Evolutionary conservation across 2,888 invertebrate species (phyloP).

Genomic region (Epinotia demarniana): DNA sequence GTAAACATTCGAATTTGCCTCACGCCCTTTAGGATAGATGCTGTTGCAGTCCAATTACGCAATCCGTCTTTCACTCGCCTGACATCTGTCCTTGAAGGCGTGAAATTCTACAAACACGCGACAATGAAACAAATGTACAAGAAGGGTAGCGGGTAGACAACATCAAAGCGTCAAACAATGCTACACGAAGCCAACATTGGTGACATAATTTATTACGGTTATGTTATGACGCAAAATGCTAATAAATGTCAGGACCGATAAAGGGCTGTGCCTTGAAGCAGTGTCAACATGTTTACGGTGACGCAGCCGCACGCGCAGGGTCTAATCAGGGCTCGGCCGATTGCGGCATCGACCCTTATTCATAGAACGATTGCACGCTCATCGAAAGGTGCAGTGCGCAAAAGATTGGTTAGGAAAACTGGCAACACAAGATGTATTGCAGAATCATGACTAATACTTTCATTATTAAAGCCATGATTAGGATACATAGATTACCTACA

Average conservation of each 20-base stretch:
- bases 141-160: constrained; percentile 4
- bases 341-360: constrained; percentile 69
- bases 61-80: background rate
- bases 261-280: constrained; percentile 19
- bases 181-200: constrained; percentile 30
- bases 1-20: background rate
- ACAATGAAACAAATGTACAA: constrained; percentile 3
- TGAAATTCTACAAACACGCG: constrained; percentile 12
- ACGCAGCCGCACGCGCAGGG: constrained; percentile 54
- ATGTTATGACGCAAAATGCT: constrained; percentile 38
- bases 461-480: no score
- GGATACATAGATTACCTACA: no score
- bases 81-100: constrained; percentile 9
- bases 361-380: constrained; percentile 58
- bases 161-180: constrained; percentile 39
- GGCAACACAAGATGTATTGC: constrained; percentile 10
- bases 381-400: constrained; percentile 74
- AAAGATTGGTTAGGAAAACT: constrained; percentile 50
- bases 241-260: constrained; percentile 35
- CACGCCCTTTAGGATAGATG: background rate
- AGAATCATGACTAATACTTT: constrained; percentile 7
- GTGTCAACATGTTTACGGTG: constrained; percentile 45
- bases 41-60: constrained; percentile 5
- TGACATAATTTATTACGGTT: constrained; percentile 34
- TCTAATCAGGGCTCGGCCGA: constrained; percentile 61